Evolutionary conservation across 2,888 invertebrate species (phyloP).

Genomic region (Piscicola geometra): DNA sequence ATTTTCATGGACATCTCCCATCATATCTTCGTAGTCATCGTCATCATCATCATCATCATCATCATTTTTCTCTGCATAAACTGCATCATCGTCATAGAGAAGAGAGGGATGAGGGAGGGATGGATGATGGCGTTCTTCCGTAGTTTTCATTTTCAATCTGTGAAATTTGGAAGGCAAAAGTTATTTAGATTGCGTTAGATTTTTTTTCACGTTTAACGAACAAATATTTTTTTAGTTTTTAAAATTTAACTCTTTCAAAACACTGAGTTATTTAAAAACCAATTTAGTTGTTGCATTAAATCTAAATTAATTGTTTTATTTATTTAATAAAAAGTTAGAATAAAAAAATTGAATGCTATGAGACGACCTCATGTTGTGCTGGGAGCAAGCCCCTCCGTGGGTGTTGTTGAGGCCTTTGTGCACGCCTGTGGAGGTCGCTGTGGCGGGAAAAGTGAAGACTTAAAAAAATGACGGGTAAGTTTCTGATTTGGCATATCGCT

Average conservation of each 20-base stretch:
- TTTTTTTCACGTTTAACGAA: too few relatives aligned
- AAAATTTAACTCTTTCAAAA: too few relatives aligned
- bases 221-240: too few relatives aligned
- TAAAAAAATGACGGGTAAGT: not conserved
- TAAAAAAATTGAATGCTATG: too few relatives aligned
- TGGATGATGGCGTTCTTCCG: not conserved
- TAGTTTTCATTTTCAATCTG: constrained; percentile 3
- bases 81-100: not conserved
- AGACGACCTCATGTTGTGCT: constrained; percentile 11
- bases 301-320: too few relatives aligned
- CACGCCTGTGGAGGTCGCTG: not conserved
- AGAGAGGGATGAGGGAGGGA: not conserved
- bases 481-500: too few relatives aligned
- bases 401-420: not conserved
- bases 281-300: too few relatives aligned
- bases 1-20: not conserved
- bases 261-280: too few relatives aligned
- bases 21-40: constrained; percentile 8
- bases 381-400: not conserved
- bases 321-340: too few relatives aligned
- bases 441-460: not conserved
- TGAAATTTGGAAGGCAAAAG: too few relatives aligned
- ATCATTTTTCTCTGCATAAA: not conserved
- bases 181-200: too few relatives aligned
- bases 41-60: constrained; percentile 10